phyloP scores from a whole-genome alignment of 2,113 vertebrate species.

The Tachysurus vachellii region DNA sequence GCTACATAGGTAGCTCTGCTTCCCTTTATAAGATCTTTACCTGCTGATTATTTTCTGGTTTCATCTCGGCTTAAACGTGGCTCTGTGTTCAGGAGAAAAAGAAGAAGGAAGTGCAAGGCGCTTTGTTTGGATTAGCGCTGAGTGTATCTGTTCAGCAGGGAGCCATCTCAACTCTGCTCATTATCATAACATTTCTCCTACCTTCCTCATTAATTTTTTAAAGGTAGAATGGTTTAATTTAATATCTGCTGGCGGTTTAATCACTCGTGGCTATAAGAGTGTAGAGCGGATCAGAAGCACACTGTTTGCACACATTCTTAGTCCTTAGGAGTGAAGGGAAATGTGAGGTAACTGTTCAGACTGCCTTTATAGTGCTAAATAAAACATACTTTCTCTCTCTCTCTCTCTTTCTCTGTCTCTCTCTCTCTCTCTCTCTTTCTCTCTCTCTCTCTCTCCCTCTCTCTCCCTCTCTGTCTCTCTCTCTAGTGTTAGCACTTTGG shows the following conservation, averaged over 20 bases:
- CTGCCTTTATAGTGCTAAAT: not conserved
- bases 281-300: slow-evolving; percentile 57
- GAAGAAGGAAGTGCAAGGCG: slow-evolving; percentile 38
- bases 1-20: slow-evolving; percentile 39
- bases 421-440: not conserved
- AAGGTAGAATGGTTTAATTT: slow-evolving; percentile 70
- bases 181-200: slow-evolving; percentile 68
- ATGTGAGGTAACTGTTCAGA: not conserved
- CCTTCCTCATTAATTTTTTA: slow-evolving; percentile 69
- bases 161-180: slow-evolving; percentile 64
- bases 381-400: not conserved
- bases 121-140: slow-evolving; percentile 68
- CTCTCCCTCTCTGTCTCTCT: too few relatives aligned
- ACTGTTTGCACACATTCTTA: slow-evolving; percentile 50
- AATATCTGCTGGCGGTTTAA: slow-evolving; percentile 73
- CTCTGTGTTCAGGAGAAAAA: slow-evolving; percentile 39
- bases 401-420: not conserved
- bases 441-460: too few relatives aligned
- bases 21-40: slow-evolving; percentile 54
- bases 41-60: slow-evolving; percentile 67
- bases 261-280: slow-evolving; percentile 57
- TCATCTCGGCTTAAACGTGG: slow-evolving; percentile 64
- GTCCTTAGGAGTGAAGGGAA: slow-evolving; percentile 3
- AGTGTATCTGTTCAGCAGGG: slow-evolving; percentile 54
- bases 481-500: not conserved